Percentiles rank a stretch among this genome's conserved stretches.
phyloP scores from a whole-genome alignment of 2,888 invertebrate genomes.

The Dryobota labecula region DNA sequence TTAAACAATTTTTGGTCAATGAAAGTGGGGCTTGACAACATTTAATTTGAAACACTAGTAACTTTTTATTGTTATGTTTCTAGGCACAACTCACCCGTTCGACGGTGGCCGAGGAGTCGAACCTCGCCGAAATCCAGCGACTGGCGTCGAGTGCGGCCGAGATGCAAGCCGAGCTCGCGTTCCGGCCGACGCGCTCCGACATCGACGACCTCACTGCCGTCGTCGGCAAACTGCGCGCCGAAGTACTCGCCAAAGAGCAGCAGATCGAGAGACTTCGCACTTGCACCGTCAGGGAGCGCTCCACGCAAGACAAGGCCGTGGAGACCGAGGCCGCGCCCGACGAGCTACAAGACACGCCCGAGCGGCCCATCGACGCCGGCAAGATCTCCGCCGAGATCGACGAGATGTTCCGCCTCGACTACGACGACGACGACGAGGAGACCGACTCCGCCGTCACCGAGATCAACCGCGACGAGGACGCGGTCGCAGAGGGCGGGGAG shows the following conservation, averaged over 20 bases:
- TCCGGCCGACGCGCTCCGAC: slow-evolving; percentile 90
- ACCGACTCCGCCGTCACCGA: slow-evolving; percentile 84
- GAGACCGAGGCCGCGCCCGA: slow-evolving; percentile 72
- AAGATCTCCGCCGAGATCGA: slow-evolving; percentile 87
- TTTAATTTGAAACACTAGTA: not conserved
- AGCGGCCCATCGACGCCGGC: slow-evolving; percentile 74
- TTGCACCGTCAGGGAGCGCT: slow-evolving; percentile 59
- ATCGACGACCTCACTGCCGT: slow-evolving; percentile 90
- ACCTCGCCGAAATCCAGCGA: slow-evolving; percentile 90
- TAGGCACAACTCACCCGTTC: slow-evolving; percentile 84
- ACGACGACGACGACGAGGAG: slow-evolving; percentile 86
- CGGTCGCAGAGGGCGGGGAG: slow-evolving; percentile 36
- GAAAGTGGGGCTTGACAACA: not conserved
- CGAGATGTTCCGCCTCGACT: slow-evolving; percentile 87
- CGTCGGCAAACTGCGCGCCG: slow-evolving; percentile 76
- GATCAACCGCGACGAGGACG: slow-evolving; percentile 73
- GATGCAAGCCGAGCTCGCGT: slow-evolving; percentile 90
- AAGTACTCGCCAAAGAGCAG: slow-evolving; percentile 74
- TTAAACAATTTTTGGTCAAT: not conserved
- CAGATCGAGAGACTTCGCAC: slow-evolving; percentile 71
- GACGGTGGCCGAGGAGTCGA: slow-evolving; percentile 90
- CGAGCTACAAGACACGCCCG: slow-evolving; percentile 65
- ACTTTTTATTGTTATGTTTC: slow-evolving; percentile 31
- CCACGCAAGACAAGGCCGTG: slow-evolving; percentile 67
- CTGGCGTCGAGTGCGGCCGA: slow-evolving; percentile 87